Percentiles rank a stretch among this genome's conserved stretches.
These are phyloP conservation scores for Brachionus rubens DNA, from an alignment of 1,140 invertebrate genomes.

Conservation along the genomic window DNA sequence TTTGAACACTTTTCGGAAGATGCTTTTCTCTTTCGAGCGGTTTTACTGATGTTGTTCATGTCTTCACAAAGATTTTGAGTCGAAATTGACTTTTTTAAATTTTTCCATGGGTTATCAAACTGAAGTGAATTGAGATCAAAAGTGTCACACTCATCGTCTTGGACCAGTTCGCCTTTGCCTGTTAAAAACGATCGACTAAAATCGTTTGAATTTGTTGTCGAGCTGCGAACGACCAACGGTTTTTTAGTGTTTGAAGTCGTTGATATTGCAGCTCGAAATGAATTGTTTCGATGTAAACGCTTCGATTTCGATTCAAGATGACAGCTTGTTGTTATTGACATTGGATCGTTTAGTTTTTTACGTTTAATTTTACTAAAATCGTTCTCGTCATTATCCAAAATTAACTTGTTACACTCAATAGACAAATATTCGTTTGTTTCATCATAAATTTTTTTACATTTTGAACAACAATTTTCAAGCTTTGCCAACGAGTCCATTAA, in stretches of 20 bases:
- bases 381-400: not conserved
- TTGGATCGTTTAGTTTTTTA: not conserved
- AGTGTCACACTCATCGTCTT: too few species aligned
- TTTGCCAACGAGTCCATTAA: not conserved
- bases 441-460: not conserved
- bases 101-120: not conserved
- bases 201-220: constrained; percentile 26
- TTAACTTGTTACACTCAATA: not conserved
- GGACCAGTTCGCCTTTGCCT: not conserved
- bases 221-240: not conserved
- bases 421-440: not conserved
- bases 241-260: not conserved
- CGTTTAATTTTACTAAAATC: not conserved
- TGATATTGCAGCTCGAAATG: constrained; percentile 21
- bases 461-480: constrained; percentile 7
- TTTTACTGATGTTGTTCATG: too few species aligned
- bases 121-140: too few species aligned
- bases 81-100: too few species aligned
- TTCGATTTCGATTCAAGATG: not conserved
- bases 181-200: not conserved
- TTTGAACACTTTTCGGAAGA: too few species aligned
- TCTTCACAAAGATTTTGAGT: too few species aligned
- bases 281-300: constrained; percentile 22
- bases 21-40: too few species aligned
- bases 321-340: too few species aligned